Percentiles rank a stretch among this genome's conserved stretches.
phyloP scores from a whole-genome alignment of 1,140 invertebrate genomes.

The Agraylea sexmaculata region DNA sequence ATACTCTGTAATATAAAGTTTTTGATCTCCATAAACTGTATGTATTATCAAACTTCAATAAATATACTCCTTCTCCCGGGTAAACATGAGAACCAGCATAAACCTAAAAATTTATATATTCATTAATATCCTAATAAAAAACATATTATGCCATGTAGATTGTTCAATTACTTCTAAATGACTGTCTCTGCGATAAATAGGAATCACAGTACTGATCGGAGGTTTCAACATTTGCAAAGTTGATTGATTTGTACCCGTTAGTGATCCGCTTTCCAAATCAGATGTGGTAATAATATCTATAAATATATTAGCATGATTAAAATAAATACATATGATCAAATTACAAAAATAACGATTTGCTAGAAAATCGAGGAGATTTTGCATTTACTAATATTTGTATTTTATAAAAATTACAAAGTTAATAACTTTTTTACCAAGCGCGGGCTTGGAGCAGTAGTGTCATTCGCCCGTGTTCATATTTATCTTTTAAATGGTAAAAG shows the following conservation, averaged over 20 bases:
- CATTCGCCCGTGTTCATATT: too few species aligned
- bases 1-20: constrained; percentile 96
- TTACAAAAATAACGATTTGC: too few species aligned
- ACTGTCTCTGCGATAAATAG: constrained; percentile 90
- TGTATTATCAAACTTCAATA: constrained; percentile 99
- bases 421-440: too few species aligned
- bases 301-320: too few species aligned
- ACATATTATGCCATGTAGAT: neutral
- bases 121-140: neutral
- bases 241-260: constrained; percentile 5
- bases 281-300: too few species aligned
- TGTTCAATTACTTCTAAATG: constrained; percentile 42
- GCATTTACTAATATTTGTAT: too few species aligned
- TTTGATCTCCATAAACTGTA: constrained; percentile 99
- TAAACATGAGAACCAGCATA: constrained; percentile 95
- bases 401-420: too few species aligned
- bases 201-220: constrained; percentile 68
- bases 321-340: too few species aligned
- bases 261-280: constrained; percentile 31
- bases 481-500: too few species aligned
- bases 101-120: constrained; percentile 51
- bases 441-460: too few species aligned
- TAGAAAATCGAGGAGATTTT: too few species aligned
- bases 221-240: constrained; percentile 30
- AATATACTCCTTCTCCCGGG: constrained; percentile 93